phyloP scores from a whole-genome alignment of 2,113 vertebrate genomes.

The Corythornis vintsioides region DNA sequence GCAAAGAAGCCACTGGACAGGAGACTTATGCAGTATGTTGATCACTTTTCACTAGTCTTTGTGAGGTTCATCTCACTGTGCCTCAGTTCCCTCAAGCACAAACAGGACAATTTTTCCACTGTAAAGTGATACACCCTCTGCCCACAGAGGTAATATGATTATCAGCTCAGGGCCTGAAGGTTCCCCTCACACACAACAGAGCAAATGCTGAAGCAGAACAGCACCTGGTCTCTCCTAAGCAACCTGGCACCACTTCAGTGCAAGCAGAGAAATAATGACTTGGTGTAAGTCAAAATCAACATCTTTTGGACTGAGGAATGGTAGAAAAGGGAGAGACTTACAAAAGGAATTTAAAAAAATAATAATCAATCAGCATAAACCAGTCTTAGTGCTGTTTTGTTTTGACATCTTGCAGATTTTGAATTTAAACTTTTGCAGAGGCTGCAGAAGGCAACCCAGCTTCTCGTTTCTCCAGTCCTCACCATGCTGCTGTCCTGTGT shows the following conservation, averaged over 20 bases:
- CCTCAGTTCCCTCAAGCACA: not conserved
- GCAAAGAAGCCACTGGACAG: not conserved
- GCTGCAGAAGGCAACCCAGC: not conserved
- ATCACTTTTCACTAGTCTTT: not conserved
- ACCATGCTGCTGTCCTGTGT: not conserved
- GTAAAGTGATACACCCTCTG: not conserved
- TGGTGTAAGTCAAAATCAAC: not conserved
- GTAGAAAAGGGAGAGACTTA: not conserved
- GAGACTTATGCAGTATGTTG: not conserved
- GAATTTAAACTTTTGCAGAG: not conserved
- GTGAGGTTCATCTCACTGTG: not conserved
- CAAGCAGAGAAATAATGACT: not conserved
- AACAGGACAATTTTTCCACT: not conserved
- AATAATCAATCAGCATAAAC: not conserved
- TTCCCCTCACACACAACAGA: not conserved
- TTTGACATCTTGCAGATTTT: not conserved
- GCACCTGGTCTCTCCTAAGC: not conserved
- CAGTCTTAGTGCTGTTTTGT: not conserved
- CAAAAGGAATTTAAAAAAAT: not conserved
- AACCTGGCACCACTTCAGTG: not conserved
- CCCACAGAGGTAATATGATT: rapidly evolving
- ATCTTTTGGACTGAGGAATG: not conserved
- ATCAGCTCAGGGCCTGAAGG: not conserved
- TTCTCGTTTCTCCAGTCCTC: not conserved
- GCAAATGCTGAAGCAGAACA: not conserved